Conservation (phyloP, 1,140 invertebrate genomes). For the Pteromalus puparum region DNA sequence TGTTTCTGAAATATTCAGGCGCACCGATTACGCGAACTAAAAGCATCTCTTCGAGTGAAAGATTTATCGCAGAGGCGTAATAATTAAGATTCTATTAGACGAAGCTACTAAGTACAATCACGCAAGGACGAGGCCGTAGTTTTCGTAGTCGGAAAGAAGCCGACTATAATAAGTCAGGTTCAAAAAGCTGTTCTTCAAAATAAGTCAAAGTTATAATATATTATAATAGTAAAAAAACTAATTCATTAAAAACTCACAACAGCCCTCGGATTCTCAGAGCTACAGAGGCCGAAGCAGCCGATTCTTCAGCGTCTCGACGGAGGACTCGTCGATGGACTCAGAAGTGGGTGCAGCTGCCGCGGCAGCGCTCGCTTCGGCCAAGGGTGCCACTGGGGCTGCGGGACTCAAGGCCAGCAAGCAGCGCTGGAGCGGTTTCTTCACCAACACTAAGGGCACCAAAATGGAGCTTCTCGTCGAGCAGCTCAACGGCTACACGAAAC, state of each 20-base stretch:
- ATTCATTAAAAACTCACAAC: background rate
- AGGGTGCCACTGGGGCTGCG: constrained; percentile 60
- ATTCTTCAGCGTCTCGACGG: constrained; percentile 80
- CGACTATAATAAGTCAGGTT: too few relatives aligned
- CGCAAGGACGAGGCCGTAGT: background rate
- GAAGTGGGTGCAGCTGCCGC: constrained; percentile 62
- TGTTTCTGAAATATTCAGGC: constrained; percentile 2
- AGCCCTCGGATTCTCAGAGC: constrained; percentile 66
- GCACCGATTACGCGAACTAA: background rate
- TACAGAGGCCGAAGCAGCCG: constrained; percentile 75
- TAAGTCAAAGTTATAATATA: background rate
- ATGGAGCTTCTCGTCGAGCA: constrained; percentile 81
- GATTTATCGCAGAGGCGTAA: background rate
- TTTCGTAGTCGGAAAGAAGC: too few relatives aligned
- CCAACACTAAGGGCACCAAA: constrained; percentile 80
- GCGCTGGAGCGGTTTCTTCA: constrained; percentile 82
- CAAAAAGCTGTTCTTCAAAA: background rate
- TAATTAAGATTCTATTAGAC: constrained; percentile 33
- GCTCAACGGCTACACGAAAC: constrained; percentile 81
- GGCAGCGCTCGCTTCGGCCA: constrained; percentile 61
- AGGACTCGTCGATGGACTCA: constrained; percentile 75
- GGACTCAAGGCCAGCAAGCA: constrained; percentile 74
- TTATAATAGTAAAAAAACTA: background rate
- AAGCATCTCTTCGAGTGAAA: constrained; percentile 18
- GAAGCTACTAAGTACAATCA: constrained; percentile 5